Conservation (phyloP, 2,113 vertebrate species). For the Pelmatolapia mariae region DNA sequence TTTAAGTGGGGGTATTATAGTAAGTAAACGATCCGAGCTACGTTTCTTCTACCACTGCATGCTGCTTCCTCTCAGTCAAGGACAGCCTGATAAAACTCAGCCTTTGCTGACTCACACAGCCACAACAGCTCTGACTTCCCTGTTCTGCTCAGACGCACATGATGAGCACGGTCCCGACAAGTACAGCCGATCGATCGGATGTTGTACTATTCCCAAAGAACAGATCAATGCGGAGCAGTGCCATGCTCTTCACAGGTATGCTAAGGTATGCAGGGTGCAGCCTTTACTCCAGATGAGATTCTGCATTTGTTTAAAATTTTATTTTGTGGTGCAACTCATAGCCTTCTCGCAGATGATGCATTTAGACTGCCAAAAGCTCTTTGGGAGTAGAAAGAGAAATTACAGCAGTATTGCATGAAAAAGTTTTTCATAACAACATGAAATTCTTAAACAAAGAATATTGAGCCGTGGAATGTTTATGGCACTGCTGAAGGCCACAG, state of each 20-base stretch:
- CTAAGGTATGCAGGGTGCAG: neutral
- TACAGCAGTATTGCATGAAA: neutral
- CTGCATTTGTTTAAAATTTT: neutral
- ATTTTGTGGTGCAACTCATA: neutral
- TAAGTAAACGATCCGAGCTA: neutral
- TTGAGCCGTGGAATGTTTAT: slow-evolving; percentile 25
- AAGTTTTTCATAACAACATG: slow-evolving; percentile 9
- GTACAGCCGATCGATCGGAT: slow-evolving; percentile 35
- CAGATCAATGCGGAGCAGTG: slow-evolving; percentile 22
- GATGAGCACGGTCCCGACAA: neutral
- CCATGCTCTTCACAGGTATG: neutral
- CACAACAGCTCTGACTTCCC: neutral
- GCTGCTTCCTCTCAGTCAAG: neutral
- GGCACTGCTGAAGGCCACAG: neutral
- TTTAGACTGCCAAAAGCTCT: neutral
- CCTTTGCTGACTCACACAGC: slow-evolving; percentile 3
- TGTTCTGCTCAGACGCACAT: neutral
- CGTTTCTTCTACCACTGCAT: neutral
- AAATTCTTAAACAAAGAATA: slow-evolving; percentile 5
- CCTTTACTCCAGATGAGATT: neutral
- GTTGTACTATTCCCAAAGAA: slow-evolving; percentile 14
- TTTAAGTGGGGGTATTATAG: neutral
- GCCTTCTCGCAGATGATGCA: neutral
- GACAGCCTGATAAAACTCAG: neutral
- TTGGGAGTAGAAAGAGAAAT: neutral